Conservation (phyloP, 2,888 invertebrate species). For the Acleris holmiana region DNA sequence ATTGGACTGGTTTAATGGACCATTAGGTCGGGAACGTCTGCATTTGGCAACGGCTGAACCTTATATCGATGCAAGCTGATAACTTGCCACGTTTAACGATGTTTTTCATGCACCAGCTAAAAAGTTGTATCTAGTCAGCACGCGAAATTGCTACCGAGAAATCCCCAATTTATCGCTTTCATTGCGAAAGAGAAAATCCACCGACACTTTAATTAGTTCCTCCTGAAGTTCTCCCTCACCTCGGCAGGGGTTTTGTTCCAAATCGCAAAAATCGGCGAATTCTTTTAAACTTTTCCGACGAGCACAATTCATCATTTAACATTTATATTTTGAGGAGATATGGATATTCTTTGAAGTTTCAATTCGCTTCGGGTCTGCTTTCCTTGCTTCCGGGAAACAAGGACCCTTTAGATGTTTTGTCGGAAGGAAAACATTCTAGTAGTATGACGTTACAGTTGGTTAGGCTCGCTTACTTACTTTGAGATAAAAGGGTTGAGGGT, state of each 20-base stretch:
- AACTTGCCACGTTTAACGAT: conserved; percentile 3
- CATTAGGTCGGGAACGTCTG: conserved; percentile 45
- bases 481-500: too few relatives aligned
- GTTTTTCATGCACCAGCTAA: not conserved
- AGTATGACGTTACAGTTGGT: not conserved
- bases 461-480: not conserved
- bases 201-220: conserved; percentile 39
- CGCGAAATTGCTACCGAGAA: conserved; percentile 4
- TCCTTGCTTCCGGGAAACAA: conserved; percentile 15
- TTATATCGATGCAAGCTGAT: conserved; percentile 40
- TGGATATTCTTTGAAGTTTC: conserved; percentile 23
- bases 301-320: conserved; percentile 1
- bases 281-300: conserved; percentile 11
- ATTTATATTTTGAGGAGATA: conserved; percentile 15
- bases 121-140: conserved; percentile 5
- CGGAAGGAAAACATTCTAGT: not conserved
- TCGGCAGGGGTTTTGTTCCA: conserved; percentile 9
- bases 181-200: conserved; percentile 31
- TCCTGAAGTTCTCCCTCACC: conserved; percentile 29
- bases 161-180: conserved; percentile 36
- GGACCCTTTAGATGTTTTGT: conserved; percentile 4
- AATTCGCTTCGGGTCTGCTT: conserved; percentile 8
- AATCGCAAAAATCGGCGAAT: conserved; percentile 12
- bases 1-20: conserved; percentile 46
- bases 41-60: conserved; percentile 45